Base-by-base conservation (phyloP, 2,888 invertebrate genomes). In the Harpalus rufipes region DNA sequence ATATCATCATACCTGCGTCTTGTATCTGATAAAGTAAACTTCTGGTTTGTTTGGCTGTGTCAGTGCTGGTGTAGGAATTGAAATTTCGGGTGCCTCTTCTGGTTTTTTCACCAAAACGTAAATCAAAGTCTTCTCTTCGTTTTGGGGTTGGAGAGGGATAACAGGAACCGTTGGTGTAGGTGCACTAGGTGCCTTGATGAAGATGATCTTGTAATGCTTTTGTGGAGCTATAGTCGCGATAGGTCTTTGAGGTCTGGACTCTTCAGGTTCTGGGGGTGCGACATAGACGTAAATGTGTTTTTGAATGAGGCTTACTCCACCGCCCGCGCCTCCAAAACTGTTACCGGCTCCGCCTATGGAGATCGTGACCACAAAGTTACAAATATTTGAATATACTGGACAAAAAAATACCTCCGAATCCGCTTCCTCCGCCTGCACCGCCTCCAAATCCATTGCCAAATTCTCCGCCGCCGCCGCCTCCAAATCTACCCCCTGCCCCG, bases 251-350 rank as follows among this genome's bases (percentile, higher is more conserved):
- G 93, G 92, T 88, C 93, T 92, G 87, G 93, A 92, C 89, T 94
- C 94, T 87, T 95, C 94, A n/a, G 95, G 96, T 91, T 96, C 96
- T 92, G 95, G 96, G 88, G 96, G 96, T 85, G 97, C 96, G 14
- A 96, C 96, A 90, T 96, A 96, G 7, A 97, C 96, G 93, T 96
- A 97, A 90, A 96, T 96, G 92, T 96, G 96, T 90, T 96, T 96
- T 90, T 96, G 96, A 86, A 96, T 94, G 32, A 95, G 91, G 87
- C 95, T 92, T 87, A 92, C 92, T 85, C 91, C 90, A 12, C 87
- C 87, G 5, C 1, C 10, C 44, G 5, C 44, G 10, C 44, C 44
- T 10, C 44, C 44, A 10, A 7, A 7, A 10, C 8, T 1, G 44
- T 1, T 4, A 5, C 44, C 5, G 44, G 10, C 7, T 10, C 44